Evolutionary conservation across 2,113 vertebrate species (phyloP).

Genomic region (Leucoraja erinaceus): DNA sequence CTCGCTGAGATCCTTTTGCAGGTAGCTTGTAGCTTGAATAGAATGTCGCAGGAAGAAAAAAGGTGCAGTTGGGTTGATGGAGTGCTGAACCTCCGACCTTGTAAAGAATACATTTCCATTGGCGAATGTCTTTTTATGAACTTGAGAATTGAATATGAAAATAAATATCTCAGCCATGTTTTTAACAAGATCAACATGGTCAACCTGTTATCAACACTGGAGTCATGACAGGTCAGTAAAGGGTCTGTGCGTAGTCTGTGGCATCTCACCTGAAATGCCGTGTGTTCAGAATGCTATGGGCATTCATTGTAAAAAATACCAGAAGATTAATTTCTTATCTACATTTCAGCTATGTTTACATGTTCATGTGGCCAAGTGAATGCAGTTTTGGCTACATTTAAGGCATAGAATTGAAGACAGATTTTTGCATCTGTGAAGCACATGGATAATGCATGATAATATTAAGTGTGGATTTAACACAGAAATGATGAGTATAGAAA

Average conservation of each 20-base stretch:
- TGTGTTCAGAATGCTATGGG: neutral
- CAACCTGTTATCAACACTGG: neutral
- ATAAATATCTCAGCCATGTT: neutral
- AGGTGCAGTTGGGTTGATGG: neutral
- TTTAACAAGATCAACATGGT: neutral
- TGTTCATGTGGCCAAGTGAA: neutral
- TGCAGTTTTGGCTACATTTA: neutral
- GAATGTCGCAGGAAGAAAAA: neutral
- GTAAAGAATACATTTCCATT: neutral
- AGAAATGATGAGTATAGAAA: neutral
- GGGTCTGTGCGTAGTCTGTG: neutral
- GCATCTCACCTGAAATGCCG: neutral
- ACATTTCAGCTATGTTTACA: no score
- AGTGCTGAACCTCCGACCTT: neutral
- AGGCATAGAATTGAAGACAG: constrained; percentile 2
- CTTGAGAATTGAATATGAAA: neutral
- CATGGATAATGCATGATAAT: neutral
- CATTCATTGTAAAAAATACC: neutral
- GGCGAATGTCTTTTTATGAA: neutral
- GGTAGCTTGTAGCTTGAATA: neutral
- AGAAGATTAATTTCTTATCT: no score
- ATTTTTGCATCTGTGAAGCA: neutral
- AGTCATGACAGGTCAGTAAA: neutral
- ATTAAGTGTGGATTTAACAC: neutral
- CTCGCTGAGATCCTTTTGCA: no score